These are phyloP conservation scores for Phoxinus phoxinus DNA, from an alignment of 2,113 vertebrate genomes.

Conservation along the genomic window DNA sequence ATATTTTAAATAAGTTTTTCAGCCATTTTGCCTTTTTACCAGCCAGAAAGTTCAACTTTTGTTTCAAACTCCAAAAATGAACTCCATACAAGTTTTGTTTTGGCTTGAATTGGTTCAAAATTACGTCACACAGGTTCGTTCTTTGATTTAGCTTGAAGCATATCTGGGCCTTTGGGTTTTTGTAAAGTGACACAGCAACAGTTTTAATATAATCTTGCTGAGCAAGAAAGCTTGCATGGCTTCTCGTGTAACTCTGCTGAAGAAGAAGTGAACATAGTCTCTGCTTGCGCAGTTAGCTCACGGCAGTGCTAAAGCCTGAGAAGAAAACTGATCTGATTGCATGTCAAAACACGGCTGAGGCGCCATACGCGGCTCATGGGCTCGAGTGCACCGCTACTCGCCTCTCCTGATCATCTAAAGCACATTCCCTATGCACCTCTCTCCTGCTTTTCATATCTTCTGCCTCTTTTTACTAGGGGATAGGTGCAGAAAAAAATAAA, in stretches of 20 bases:
- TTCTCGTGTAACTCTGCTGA: not conserved
- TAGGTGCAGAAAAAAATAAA: not conserved
- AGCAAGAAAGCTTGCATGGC: not conserved
- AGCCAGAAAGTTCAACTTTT: not conserved
- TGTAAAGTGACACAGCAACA: not conserved
- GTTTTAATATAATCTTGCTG: constrained; percentile 6
- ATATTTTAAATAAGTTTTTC: too few species aligned
- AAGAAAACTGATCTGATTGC: constrained; percentile 46
- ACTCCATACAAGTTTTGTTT: not conserved
- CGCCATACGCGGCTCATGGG: not conserved
- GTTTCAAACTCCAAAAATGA: not conserved
- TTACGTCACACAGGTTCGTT: not conserved
- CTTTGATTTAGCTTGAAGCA: not conserved
- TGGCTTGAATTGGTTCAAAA: not conserved
- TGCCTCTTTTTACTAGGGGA: constrained; percentile 17
- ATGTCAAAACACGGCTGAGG: constrained; percentile 27
- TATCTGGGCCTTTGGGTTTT: not conserved
- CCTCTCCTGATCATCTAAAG: constrained; percentile 36
- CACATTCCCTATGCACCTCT: not conserved
- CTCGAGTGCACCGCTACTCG: constrained; percentile 10
- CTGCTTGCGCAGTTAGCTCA: not conserved
- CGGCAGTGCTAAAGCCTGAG: not conserved
- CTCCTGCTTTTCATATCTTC: constrained; percentile 14
- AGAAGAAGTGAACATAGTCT: not conserved
- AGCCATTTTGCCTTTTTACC: too few species aligned